Evolutionary conservation across 2,888 invertebrate genomes (phyloP).

Genomic region (Priapulus caudatus): DNA sequence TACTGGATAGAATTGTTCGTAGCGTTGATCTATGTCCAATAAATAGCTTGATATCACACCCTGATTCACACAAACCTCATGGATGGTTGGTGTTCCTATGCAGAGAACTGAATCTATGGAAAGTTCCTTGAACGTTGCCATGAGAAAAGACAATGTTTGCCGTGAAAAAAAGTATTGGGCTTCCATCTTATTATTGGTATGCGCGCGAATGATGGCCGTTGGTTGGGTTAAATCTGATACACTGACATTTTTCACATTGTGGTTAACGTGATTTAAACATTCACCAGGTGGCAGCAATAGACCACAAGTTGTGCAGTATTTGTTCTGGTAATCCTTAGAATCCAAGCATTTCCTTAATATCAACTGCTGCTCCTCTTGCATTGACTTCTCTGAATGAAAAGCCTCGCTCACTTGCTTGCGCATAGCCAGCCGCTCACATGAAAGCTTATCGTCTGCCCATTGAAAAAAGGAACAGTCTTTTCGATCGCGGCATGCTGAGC

Average conservation of each 20-base stretch:
- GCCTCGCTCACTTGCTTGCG: no score
- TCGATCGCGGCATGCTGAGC: constrained; percentile 67
- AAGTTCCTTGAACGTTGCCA: constrained; percentile 33
- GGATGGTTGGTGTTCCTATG: constrained; percentile 69
- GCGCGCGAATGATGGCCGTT: constrained; percentile 48
- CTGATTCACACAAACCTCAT: constrained; percentile 49
- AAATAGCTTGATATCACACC: constrained; percentile 49
- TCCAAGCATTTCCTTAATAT: constrained; percentile 28
- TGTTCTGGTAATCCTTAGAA: constrained; percentile 17
- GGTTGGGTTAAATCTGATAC: constrained; percentile 27
- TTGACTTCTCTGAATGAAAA: no score
- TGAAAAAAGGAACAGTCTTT: constrained; percentile 62
- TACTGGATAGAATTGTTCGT: constrained; percentile 42
- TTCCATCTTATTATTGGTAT: constrained; percentile 62
- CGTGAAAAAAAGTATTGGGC: constrained; percentile 76
- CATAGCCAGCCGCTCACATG: constrained; percentile 35
- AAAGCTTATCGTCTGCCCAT: constrained; percentile 44
- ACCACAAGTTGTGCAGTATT: constrained; percentile 34
- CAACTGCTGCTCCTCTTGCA: no score
- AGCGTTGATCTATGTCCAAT: constrained; percentile 66
- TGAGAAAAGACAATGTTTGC: constrained; percentile 51
- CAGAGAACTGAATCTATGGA: constrained; percentile 51
- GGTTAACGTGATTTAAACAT: constrained; percentile 24
- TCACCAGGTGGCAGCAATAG: constrained; percentile 29
- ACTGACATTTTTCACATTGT: constrained; percentile 23